Percentiles rank a stretch among this genome's conserved stretches.
Evolutionary conservation across 2,113 vertebrate genomes (phyloP).

Genomic region (Crotalus viridis): DNA sequence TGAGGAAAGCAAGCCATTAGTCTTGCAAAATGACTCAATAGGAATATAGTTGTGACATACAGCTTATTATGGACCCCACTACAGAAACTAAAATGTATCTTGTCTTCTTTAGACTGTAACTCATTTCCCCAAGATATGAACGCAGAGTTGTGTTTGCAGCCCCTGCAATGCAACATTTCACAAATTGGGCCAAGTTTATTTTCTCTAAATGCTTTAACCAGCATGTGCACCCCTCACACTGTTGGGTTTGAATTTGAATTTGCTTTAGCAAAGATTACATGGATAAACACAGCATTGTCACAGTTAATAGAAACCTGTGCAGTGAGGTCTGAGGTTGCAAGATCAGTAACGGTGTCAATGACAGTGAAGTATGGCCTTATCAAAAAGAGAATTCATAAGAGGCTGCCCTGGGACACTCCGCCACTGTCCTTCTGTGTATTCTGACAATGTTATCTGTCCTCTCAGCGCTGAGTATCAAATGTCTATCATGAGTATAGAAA

Average conservation of each 20-base stretch:
- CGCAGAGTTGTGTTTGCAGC: not conserved
- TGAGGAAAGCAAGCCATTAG: not conserved
- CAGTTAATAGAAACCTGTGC: constrained; percentile 81
- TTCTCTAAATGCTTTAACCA: constrained; percentile 34
- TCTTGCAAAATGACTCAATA: constrained; percentile 1
- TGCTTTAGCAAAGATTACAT: constrained; percentile 61
- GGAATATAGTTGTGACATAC: constrained; percentile 5
- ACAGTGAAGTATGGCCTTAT: constrained; percentile 76
- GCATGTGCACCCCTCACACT: constrained; percentile 42
- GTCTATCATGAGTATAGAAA: constrained; percentile 89
- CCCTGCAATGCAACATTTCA: not conserved
- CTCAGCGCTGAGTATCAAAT: constrained; percentile 80
- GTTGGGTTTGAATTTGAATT: constrained; percentile 48
- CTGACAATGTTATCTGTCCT: constrained; percentile 96
- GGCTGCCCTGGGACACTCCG: constrained; percentile 81
- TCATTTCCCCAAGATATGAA: constrained; percentile 4
- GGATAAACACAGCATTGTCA: constrained; percentile 80
- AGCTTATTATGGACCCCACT: constrained; percentile 11
- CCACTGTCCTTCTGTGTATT: constrained; percentile 84
- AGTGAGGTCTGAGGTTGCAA: constrained; percentile 69
- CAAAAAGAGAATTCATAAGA: constrained; percentile 77
- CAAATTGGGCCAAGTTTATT: constrained; percentile 49
- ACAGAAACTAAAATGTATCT: constrained; percentile 31
- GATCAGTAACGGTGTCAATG: constrained; percentile 71
- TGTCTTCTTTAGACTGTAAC: not conserved